phyloP scores from a whole-genome alignment of 2,113 vertebrate species.

The Eretmochelys imbricata region DNA sequence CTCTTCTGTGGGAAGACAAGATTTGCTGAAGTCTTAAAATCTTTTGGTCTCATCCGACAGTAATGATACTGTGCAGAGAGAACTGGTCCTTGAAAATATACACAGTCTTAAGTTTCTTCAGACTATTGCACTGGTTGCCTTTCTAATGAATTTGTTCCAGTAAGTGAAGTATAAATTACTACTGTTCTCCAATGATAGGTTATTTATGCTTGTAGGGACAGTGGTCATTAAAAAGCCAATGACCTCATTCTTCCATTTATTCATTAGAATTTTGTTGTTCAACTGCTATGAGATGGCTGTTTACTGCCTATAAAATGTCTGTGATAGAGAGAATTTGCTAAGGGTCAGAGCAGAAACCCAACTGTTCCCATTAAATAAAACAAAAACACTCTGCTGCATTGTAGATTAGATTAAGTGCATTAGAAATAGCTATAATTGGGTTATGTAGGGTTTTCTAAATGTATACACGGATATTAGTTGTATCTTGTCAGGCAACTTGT shows the following conservation, averaged over 20 bases:
- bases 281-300: background rate
- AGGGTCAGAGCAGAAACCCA: background rate
- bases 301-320: slow-evolving; percentile 17
- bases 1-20: background rate
- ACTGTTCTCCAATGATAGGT: background rate
- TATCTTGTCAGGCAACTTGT: background rate
- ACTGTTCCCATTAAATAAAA: slow-evolving; percentile 27
- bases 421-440: slow-evolving; percentile 28
- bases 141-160: background rate
- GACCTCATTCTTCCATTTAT: slow-evolving; percentile 8
- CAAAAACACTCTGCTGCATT: slow-evolving; percentile 7
- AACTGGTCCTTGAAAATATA: background rate
- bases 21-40: background rate
- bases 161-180: slow-evolving; percentile 7
- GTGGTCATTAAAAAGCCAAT: background rate
- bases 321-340: slow-evolving; percentile 33
- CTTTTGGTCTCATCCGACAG: background rate
- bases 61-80: background rate
- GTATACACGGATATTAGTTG: background rate
- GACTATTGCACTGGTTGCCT: background rate
- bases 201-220: background rate
- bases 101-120: background rate
- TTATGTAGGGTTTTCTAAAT: slow-evolving; percentile 18
- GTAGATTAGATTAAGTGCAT: slow-evolving; percentile 17
- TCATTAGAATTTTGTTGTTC: background rate